Evolutionary conservation across 2,797 vertebrate genomes (phyloP), one percentile per base, ranked within the genome.

Genomic region (Pangasius djambal): DNA sequence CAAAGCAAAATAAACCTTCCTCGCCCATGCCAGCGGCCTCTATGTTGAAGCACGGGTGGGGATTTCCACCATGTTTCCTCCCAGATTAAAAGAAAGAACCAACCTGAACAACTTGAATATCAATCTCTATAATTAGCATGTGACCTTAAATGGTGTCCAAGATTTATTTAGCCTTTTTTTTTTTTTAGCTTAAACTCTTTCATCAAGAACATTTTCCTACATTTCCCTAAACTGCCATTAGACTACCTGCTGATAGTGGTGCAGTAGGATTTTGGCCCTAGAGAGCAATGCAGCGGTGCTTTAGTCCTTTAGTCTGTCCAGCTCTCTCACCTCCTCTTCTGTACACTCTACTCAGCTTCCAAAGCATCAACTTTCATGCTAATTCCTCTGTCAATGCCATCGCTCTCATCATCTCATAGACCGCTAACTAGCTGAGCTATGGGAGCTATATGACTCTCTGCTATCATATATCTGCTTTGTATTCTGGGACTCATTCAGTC

Each of bases 31-130:
- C 77, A 57, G 69, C 81, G 81, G 67, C 31, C 61, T 81, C 22
- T 15, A 37, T 87, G 79, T 67, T 89, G 74, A 50, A n/a, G 8
- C 37, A 70, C 16, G 75, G 89, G 65, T 15, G 91, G 91, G 91
- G 89, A 90, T 91, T 91, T 91, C 92, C 90, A 90, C 44, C 86
- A 63, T 18, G 59, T 55, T 90, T 88, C 37, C 83, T 90, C 75
- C 59, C 40, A 59, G 28, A 37, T 12, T 4, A 16, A 65, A 83
- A 28, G 15, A 65, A 83, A 44, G 12, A 44, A 63, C 57, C 22
- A 28, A 25, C 82, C 25, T 31, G 65, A 69, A 50, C 28, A 69
- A 34, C 63, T 67, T 44, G 25, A 84, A 82, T 34, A 22, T 37
- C 79, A 37, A 16, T 18, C 12, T 83, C 10, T 44, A 16, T n/a